phyloP scores from a whole-genome alignment of 2,888 invertebrate genomes.

The Aphodius granarius region DNA sequence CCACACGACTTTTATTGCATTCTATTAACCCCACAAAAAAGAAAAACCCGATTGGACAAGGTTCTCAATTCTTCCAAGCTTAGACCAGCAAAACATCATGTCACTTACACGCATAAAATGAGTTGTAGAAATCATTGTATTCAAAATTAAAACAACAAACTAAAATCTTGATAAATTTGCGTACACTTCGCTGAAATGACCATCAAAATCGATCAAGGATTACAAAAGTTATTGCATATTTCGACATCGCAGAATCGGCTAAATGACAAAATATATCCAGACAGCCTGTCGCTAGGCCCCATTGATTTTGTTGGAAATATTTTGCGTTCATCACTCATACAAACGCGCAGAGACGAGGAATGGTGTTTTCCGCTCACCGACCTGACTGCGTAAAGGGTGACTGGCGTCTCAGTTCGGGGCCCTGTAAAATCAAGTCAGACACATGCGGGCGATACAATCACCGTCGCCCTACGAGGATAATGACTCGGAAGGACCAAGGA shows the following conservation, averaged over 20 bases:
- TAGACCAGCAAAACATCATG: too few relatives aligned
- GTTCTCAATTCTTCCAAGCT: too few relatives aligned
- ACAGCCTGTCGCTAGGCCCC: background rate
- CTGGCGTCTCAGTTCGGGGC: background rate
- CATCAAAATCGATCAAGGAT: too few relatives aligned
- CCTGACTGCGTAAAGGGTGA: background rate
- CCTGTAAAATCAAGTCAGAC: background rate
- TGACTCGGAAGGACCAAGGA: constrained; percentile 24
- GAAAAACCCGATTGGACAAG: too few relatives aligned
- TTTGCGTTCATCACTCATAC: background rate
- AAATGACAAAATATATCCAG: background rate
- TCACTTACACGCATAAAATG: too few relatives aligned
- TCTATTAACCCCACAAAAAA: too few relatives aligned
- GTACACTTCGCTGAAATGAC: too few relatives aligned
- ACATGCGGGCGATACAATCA: constrained; percentile 24
- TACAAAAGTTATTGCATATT: too few relatives aligned
- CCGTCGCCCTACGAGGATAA: constrained; percentile 23
- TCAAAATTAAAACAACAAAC: too few relatives aligned
- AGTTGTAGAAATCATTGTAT: too few relatives aligned
- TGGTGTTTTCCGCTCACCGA: background rate
- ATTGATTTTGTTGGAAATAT: background rate
- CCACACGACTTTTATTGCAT: background rate
- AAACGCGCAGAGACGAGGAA: background rate
- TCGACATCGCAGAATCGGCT: too few relatives aligned
- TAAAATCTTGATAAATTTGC: too few relatives aligned